Evolutionary conservation across 2,113 vertebrate genomes (phyloP).

Genomic region (Heloderma charlesbogerti): DNA sequence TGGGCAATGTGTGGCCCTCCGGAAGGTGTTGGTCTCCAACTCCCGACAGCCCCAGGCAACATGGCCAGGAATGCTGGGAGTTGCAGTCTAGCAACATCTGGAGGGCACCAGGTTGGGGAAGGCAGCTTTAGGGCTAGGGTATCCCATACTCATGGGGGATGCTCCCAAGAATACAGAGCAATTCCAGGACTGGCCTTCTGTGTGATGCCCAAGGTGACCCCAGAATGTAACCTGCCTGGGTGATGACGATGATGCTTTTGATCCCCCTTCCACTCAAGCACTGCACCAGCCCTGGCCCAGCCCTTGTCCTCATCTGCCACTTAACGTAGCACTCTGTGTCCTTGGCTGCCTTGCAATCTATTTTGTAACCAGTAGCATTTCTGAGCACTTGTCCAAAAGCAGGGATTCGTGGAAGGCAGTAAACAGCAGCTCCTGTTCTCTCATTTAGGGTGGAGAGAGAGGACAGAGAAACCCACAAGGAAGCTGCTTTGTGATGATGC

Average conservation of each 20-base stretch:
- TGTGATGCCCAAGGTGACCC: not conserved
- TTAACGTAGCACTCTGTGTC: not conserved
- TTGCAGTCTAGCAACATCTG: too few species aligned
- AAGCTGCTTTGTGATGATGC: not conserved
- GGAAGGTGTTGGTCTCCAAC: too few species aligned
- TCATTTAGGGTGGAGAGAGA: not conserved
- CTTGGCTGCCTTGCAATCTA: constrained; percentile 9
- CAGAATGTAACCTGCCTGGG: not conserved
- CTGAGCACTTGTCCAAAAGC: not conserved
- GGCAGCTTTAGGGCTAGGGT: not conserved
- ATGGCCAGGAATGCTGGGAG: too few species aligned
- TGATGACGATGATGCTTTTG: not conserved
- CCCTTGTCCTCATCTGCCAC: not conserved
- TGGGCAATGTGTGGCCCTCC: too few species aligned
- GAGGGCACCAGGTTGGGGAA: too few species aligned
- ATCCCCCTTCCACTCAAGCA: not conserved
- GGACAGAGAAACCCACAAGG: not conserved
- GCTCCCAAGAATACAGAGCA: not conserved
- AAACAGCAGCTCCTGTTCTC: not conserved
- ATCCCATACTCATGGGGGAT: not conserved
- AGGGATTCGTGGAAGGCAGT: not conserved
- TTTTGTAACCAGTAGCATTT: constrained; percentile 7
- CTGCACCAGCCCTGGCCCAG: not conserved
- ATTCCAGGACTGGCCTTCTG: not conserved
- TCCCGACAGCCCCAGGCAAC: too few species aligned